Percentiles rank a stretch among this genome's conserved stretches.
phyloP scores from a whole-genome alignment of 2,113 vertebrate genomes.

The Capricornis sumatraensis region DNA sequence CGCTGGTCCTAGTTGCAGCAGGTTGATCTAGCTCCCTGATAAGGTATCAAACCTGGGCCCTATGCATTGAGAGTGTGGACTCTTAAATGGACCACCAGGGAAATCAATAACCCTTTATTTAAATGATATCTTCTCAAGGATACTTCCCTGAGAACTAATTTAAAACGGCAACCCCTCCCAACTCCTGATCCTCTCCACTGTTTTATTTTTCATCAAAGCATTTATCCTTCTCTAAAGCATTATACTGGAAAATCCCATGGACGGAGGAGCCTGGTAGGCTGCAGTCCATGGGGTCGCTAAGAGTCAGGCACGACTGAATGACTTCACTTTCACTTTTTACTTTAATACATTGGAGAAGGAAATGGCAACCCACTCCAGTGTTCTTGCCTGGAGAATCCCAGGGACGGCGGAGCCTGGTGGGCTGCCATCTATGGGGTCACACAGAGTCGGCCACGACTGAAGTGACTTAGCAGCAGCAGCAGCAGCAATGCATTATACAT shows the following conservation, averaged over 20 bases:
- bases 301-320: accelerated
- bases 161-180: background rate
- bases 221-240: background rate
- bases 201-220: background rate
- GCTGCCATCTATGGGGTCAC: too few species aligned
- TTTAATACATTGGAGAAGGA: too few species aligned
- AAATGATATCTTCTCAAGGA: background rate
- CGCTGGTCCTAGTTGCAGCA: background rate
- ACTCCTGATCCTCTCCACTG: background rate
- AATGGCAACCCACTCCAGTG: too few species aligned
- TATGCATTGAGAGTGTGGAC: accelerated
- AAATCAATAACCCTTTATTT: background rate
- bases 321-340: too few species aligned
- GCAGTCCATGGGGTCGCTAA: too few species aligned
- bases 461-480: too few species aligned
- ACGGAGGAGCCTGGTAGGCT: too few species aligned
- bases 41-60: background rate
- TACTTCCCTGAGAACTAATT: background rate
- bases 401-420: accelerated
- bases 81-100: background rate
- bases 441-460: too few species aligned
- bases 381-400: too few species aligned
- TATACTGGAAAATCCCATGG: background rate
- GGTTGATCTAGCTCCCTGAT: background rate
- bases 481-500: background rate